These are phyloP conservation scores for Leistus spinibarbis DNA, from an alignment of 2,888 invertebrate species.

Conservation along the genomic window DNA sequence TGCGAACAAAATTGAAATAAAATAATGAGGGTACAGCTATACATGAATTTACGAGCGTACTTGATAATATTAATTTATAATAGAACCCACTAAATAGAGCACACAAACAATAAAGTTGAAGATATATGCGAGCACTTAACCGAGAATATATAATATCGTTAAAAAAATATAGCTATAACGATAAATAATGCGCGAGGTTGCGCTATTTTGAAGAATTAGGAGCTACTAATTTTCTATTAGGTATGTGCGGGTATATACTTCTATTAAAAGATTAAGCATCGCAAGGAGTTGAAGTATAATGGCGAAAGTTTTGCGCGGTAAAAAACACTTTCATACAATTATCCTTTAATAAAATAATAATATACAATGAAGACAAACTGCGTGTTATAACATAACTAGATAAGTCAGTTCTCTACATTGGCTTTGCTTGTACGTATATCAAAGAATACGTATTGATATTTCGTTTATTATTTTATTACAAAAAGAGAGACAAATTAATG, in stretches of 20 bases:
- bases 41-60: not conserved
- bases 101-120: slow-evolving; percentile 4
- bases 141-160: not conserved
- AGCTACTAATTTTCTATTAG: slow-evolving; percentile 19
- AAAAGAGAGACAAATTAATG: no score
- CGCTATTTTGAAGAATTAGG: slow-evolving; percentile 15
- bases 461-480: no score
- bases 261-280: slow-evolving; percentile 25
- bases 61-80: not conserved
- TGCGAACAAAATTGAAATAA: not conserved
- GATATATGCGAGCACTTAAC: not conserved
- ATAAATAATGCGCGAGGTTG: not conserved
- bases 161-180: not conserved
- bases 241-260: not conserved
- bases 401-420: no score
- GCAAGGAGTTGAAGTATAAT: not conserved
- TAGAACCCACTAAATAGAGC: not conserved
- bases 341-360: slow-evolving; percentile 31
- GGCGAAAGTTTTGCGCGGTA: slow-evolving; percentile 27
- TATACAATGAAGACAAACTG: slow-evolving; percentile 30
- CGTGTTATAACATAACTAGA: not conserved
- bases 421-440: no score
- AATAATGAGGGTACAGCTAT: not conserved
- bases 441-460: no score
- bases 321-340: slow-evolving; percentile 32